Evolutionary conservation across 2,888 invertebrate genomes (phyloP).

Genomic region (Melangyna quadrimaculata): DNA sequence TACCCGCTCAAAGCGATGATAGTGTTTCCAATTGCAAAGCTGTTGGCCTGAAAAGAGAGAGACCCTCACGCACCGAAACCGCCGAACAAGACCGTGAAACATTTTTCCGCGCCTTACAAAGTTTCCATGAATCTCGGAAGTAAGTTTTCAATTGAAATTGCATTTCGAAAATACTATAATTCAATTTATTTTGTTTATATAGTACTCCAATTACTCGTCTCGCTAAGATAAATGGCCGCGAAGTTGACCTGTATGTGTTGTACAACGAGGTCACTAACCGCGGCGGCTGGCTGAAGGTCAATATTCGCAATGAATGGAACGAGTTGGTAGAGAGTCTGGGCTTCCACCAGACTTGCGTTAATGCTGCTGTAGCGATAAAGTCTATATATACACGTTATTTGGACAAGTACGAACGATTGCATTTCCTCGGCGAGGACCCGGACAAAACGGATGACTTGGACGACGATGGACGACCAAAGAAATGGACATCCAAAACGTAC

Average conservation of each 20-base stretch:
- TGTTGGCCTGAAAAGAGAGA: constrained; percentile 23
- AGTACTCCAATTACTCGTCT: constrained; percentile 84
- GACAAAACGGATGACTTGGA: constrained; percentile 89
- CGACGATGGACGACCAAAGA: constrained; percentile 89
- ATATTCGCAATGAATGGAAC: constrained; percentile 94
- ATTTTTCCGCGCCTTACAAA: constrained; percentile 86
- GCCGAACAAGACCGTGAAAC: constrained; percentile 75
- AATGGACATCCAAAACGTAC: constrained; percentile 85
- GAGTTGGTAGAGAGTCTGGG: constrained; percentile 89
- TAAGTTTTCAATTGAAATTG: constrained; percentile 82
- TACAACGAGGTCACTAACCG: constrained; percentile 95
- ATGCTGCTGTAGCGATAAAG: constrained; percentile 92
- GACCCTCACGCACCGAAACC: constrained; percentile 59
- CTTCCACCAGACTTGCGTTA: constrained; percentile 92
- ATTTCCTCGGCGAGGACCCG: constrained; percentile 93
- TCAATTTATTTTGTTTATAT: constrained; percentile 75
- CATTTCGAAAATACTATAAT: background rate
- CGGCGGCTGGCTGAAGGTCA: constrained; percentile 98
- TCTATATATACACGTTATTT: constrained; percentile 91
- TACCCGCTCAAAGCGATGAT: constrained; percentile 70
- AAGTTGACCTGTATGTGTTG: constrained; percentile 94
- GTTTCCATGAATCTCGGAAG: constrained; percentile 96
- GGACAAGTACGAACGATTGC: constrained; percentile 94
- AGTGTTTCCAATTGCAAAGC: constrained; percentile 46
- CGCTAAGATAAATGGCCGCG: constrained; percentile 92